Percentiles rank a stretch among this genome's conserved stretches.
phyloP scores from a whole-genome alignment of 1,140 invertebrate species.

The Cataglyphis hispanica region DNA sequence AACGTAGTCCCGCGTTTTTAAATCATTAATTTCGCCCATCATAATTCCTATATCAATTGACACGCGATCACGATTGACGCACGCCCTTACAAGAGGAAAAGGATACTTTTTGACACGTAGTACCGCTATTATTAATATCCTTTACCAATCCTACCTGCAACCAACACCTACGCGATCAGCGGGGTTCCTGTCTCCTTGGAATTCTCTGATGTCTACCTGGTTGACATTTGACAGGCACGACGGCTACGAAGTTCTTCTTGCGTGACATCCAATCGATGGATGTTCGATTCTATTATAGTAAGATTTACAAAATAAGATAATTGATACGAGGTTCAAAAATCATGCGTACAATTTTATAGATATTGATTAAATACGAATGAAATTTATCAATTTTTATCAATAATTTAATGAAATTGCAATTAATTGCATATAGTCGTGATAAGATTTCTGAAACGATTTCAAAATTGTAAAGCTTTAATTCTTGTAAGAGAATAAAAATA shows the following conservation, averaged over 20 bases:
- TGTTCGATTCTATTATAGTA: constrained; percentile 57
- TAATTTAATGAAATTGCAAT: constrained; percentile 13
- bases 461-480: background rate
- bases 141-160: constrained; percentile 66
- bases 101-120: constrained; percentile 70
- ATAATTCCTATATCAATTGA: constrained; percentile 57
- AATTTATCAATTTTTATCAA: background rate
- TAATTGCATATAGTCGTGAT: background rate
- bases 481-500: background rate
- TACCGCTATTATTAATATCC: constrained; percentile 79
- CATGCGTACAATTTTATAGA: background rate
- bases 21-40: constrained; percentile 53
- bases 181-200: constrained; percentile 73
- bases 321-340: constrained; percentile 15
- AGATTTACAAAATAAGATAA: constrained; percentile 48
- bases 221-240: constrained; percentile 79
- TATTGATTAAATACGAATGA: background rate
- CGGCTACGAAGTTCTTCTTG: constrained; percentile 70
- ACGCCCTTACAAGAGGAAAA: constrained; percentile 30
- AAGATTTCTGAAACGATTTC: background rate
- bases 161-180: constrained; percentile 81
- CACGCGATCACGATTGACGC: constrained; percentile 74
- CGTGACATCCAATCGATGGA: constrained; percentile 76
- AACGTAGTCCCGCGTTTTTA: constrained; percentile 12
- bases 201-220: constrained; percentile 70